Conservation (phyloP, 37 sponge, comb jelly and placozoan genomes). For the Hexactinellida sp. region DNA sequence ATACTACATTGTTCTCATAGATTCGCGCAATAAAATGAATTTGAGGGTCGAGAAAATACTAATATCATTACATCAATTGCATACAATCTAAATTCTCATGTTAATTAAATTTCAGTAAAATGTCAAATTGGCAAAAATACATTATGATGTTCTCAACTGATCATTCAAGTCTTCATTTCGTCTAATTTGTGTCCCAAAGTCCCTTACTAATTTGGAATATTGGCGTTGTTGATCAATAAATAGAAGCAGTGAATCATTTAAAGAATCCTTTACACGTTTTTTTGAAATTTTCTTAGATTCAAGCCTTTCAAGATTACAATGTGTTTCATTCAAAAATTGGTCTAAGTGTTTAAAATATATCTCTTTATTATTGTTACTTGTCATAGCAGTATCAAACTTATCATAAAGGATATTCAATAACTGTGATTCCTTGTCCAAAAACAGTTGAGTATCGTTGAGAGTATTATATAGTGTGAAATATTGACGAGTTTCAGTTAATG, state of each 20-base stretch:
- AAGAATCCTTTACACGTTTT: not conserved
- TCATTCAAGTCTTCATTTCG: not conserved
- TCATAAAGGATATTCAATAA: slow-evolving; percentile 78
- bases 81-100: no score
- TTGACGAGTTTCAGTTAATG: slow-evolving; percentile 85
- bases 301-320: not conserved
- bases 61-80: no score
- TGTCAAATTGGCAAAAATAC: no score
- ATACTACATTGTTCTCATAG: no score
- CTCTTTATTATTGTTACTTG: not conserved
- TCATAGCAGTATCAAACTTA: slow-evolving; percentile 51
- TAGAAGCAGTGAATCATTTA: not conserved
- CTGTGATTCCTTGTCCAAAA: slow-evolving; percentile 76
- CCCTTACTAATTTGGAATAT: not conserved
- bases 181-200: not conserved
- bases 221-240: not conserved
- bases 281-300: not conserved
- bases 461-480: slow-evolving; percentile 92
- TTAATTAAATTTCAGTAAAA: no score
- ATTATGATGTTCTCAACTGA: no score
- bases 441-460: slow-evolving; percentile 76
- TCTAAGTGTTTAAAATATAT: not conserved
- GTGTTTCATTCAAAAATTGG: not conserved
- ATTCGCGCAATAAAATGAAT: no score
- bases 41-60: no score